Base-by-base conservation (phyloP, 23 tunicate species). In the Trididemnum clinides region DNA sequence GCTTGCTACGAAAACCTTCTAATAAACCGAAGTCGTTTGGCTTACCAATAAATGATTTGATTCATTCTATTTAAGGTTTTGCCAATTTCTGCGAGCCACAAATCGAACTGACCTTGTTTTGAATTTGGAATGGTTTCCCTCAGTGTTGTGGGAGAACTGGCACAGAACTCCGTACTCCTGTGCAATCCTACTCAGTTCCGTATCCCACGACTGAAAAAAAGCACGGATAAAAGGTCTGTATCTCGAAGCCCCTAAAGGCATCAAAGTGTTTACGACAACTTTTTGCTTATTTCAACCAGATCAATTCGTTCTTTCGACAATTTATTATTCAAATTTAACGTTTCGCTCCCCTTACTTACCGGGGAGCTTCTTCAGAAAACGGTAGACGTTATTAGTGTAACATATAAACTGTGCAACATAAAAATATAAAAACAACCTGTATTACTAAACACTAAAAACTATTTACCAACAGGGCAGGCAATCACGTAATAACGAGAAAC, bases 151-250 rank as follows among this genome's bases (percentile, higher is more conserved):
- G 1, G 84, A 59, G 34, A 73, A 89, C 34, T 82, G 88, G 64
- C 93, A 89, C 35, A 71, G 84, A 64, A 5, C 75, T 28, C 88
- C 93, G 73, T 89, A 89, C 0, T 72, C 32, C 33, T 50, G 78
- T 2, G 93, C 69, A 32, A 57, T 77, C 64, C 36, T 25, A 2
- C 82, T 88, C 62, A 89, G 71, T 77, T 89, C 93, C 27, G 58
- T 80, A 49, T 89, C 93, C 93, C 93, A 89, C 0, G 93, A 84
- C 93, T 89, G 54, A 2, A 63, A 88, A 66, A 20, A n/a, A 28
- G 28, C 4, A 30, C 7, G 27, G 15, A 15, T 15, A 44, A 7
- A 7, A 44, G 15, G 15, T 44, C 15, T 44, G 54, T 10, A 7
- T 7, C 15, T 44, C 15, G 10, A 15, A 44, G 54, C 10, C 15